Evolutionary conservation across 2,797 vertebrate species (phyloP).

Genomic region (Harpagifer antarcticus): DNA sequence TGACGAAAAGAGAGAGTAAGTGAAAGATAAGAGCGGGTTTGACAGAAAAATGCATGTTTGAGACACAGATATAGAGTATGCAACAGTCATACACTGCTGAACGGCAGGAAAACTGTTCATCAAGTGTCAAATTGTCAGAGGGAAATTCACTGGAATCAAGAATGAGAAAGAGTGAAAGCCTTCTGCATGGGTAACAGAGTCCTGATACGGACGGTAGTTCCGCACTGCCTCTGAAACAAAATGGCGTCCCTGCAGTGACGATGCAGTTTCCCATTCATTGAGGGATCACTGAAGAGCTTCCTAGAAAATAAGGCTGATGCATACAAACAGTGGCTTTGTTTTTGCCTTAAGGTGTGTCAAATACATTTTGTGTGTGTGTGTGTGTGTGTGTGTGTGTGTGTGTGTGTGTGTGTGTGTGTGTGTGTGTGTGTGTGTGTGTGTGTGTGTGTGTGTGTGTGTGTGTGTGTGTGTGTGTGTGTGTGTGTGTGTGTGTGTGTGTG

Average conservation of each 20-base stretch:
- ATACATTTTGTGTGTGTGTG: not conserved
- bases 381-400: no score
- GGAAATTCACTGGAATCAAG: not conserved
- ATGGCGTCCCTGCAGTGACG: constrained; percentile 67
- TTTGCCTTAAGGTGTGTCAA: constrained; percentile 11
- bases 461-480: no score
- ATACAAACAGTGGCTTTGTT: constrained; percentile 17
- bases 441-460: not conserved
- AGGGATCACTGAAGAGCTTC: constrained; percentile 23
- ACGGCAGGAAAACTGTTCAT: not conserved
- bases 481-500: not conserved
- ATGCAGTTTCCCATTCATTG: constrained; percentile 58
- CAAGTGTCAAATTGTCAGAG: not conserved
- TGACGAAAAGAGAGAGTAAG: not conserved
- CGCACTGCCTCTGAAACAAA: constrained; percentile 53
- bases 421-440: not conserved
- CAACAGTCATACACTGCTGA: not conserved
- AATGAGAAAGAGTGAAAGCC: not conserved
- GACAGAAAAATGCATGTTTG: constrained; percentile 11
- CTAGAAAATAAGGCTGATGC: constrained; percentile 13
- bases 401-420: not conserved
- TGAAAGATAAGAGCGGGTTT: constrained; percentile 16
- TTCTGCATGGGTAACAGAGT: constrained; percentile 23
- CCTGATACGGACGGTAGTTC: constrained; percentile 1
- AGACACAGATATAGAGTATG: constrained; percentile 18